Evolutionary conservation across 2,888 invertebrate species (phyloP).

Genomic region (Dryobota labecula): DNA sequence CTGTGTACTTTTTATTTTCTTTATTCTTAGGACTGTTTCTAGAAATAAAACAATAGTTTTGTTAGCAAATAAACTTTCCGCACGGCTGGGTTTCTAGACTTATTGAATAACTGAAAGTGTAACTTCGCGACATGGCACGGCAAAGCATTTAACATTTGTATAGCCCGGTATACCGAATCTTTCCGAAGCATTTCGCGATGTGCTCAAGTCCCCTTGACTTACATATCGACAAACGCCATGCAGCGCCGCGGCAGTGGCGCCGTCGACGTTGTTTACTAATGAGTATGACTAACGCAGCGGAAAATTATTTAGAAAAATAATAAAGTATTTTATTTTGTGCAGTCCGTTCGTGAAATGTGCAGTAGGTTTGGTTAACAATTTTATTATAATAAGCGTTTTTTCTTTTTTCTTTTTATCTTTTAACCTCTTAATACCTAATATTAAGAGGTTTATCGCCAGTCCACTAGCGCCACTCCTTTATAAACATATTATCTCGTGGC

Average conservation of each 20-base stretch:
- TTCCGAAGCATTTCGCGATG: background rate
- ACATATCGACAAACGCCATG: too few relatives aligned
- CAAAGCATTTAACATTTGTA: background rate
- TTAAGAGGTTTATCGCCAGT: too few relatives aligned
- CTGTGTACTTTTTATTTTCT: constrained; percentile 20
- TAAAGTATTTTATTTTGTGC: constrained; percentile 44
- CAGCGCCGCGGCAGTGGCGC: background rate
- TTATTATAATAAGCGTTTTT: too few relatives aligned
- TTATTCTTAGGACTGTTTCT: background rate
- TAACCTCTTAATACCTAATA: too few relatives aligned
- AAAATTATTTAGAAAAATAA: constrained; percentile 63
- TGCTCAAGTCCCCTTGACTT: too few relatives aligned
- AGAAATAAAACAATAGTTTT: constrained; percentile 31
- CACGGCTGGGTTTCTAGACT: constrained; percentile 42
- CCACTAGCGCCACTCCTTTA: too few relatives aligned
- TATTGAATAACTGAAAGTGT: constrained; percentile 52
- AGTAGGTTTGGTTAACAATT: background rate
- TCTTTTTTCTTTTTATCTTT: too few relatives aligned
- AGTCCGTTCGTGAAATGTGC: constrained; percentile 4
- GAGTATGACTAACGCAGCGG: constrained; percentile 57
- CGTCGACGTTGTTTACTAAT: constrained; percentile 32
- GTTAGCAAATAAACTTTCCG: constrained; percentile 32
- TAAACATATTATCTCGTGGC: too few relatives aligned
- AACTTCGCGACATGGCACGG: background rate
- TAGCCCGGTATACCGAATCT: background rate